A percentile compares a stretch with the other conserved stretches of the same genome.
These are phyloP conservation scores for Aptenodytes patagonicus DNA, from an alignment of 2,113 vertebrate genomes.

Conservation along the genomic window DNA sequence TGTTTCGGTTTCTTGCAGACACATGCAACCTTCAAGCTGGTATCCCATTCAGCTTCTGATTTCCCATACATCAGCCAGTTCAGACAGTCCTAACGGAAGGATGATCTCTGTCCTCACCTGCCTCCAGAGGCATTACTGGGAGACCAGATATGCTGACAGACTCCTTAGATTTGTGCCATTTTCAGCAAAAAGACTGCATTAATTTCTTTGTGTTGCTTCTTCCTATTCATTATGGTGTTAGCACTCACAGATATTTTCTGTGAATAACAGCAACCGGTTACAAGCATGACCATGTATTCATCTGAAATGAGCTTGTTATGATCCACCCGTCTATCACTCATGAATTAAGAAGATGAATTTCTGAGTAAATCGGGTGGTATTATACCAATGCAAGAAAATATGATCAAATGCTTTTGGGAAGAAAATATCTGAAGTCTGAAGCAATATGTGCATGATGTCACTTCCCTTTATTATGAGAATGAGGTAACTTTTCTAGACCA, in stretches of 20 bases:
- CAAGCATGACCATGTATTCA: not conserved
- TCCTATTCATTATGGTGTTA: not conserved
- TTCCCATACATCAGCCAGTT: not conserved
- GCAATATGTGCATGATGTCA: not conserved
- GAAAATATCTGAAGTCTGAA: not conserved
- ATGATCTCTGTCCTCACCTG: not conserved
- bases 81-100: accelerated
- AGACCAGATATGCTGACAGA: not conserved
- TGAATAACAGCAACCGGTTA: not conserved
- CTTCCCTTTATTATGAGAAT: not conserved
- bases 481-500: not conserved
- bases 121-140: not conserved
- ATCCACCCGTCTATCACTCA: not conserved
- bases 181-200: not conserved
- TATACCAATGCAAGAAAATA: not conserved
- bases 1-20: not conserved
- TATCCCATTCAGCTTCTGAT: not conserved
- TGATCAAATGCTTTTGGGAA: not conserved
- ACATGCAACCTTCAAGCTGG: not conserved
- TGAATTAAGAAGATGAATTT: not conserved
- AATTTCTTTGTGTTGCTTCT: not conserved
- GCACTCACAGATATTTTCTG: not conserved
- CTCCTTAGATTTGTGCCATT: not conserved
- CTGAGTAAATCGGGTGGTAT: not conserved
- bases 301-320: not conserved